A percentile compares a stretch with the other conserved stretches of the same genome.
Evolutionary conservation across 2,888 invertebrate genomes (phyloP).

Genomic region (Aspidapion aeneum): DNA sequence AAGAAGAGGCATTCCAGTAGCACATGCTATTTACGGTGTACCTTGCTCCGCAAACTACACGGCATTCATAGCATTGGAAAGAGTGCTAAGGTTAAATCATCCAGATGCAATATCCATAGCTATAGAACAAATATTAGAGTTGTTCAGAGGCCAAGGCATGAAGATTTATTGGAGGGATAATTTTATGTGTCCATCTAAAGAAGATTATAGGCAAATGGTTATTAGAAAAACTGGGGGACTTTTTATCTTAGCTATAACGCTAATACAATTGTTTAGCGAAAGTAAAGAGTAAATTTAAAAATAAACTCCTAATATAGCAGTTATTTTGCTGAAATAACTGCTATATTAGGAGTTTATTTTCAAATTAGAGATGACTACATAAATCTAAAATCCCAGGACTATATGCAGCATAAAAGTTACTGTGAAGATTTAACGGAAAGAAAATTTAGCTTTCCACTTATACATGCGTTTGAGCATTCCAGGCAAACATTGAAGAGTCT

Average conservation of each 20-base stretch:
- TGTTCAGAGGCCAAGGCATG: too few species aligned
- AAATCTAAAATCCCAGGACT: slow-evolving; percentile 85
- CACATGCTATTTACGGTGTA: slow-evolving; percentile 94
- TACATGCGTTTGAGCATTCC: too few species aligned
- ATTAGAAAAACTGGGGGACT: slow-evolving; percentile 97
- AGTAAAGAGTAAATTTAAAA: slow-evolving; percentile 79
- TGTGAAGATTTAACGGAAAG: too few species aligned
- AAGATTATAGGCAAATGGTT: too few species aligned
- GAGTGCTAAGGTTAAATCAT: slow-evolving; percentile 77
- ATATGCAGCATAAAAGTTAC: slow-evolving; percentile 90
- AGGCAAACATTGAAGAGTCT: too few species aligned
- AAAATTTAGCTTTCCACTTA: too few species aligned
- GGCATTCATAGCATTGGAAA: slow-evolving; percentile 85
- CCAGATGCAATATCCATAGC: too few species aligned
- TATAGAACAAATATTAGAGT: too few species aligned
- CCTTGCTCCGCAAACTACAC: slow-evolving; percentile 95
- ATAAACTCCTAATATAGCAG: too few species aligned
- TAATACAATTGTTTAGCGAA: slow-evolving; percentile 94
- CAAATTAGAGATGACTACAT: slow-evolving; percentile 94
- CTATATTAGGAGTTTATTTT: too few species aligned
- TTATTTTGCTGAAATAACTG: slow-evolving; percentile 80
- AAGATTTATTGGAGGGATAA: too few species aligned
- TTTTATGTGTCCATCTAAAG: too few species aligned
- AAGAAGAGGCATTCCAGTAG: slow-evolving; percentile 91
- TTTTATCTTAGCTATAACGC: slow-evolving; percentile 89